Evolutionary conservation across 2,113 vertebrate genomes (phyloP).

Genomic region (Cervus canadensis): DNA sequence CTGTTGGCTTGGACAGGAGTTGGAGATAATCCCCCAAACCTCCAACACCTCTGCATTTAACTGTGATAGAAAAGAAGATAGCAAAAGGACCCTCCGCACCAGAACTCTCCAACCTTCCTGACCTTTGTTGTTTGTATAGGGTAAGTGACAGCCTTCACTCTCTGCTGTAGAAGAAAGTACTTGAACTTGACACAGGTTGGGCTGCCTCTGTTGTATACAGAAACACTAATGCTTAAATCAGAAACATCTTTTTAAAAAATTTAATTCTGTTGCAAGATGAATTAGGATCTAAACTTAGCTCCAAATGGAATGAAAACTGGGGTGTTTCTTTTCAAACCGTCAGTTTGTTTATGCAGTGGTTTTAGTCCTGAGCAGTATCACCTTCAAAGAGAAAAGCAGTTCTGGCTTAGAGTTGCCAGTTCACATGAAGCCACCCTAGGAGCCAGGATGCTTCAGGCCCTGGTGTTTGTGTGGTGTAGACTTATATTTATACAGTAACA

Average conservation of each 20-base stretch:
- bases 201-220: not conserved
- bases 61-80: not conserved
- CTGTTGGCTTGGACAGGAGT: not conserved
- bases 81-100: not conserved
- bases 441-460: not conserved
- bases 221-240: constrained; percentile 16
- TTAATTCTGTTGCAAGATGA: constrained; percentile 44
- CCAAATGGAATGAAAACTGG: constrained; percentile 29
- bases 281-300: constrained; percentile 34
- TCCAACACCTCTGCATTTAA: not conserved
- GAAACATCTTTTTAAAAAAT: constrained; percentile 13
- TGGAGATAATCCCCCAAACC: not conserved
- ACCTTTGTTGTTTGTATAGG: not conserved
- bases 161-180: not conserved
- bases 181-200: not conserved
- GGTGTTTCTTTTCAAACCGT: constrained; percentile 54
- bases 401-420: not conserved
- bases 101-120: not conserved
- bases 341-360: constrained; percentile 48
- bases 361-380: constrained; percentile 15
- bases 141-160: not conserved
- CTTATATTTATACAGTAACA: not conserved
- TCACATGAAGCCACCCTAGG: not conserved
- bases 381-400: constrained; percentile 49
- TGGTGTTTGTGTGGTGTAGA: not conserved